A percentile compares a stretch with the other conserved stretches of the same genome.
These are phyloP conservation scores for Drosophila nebulosa DNA, from an alignment of 1,140 invertebrate genomes.

Conservation along the genomic window DNA sequence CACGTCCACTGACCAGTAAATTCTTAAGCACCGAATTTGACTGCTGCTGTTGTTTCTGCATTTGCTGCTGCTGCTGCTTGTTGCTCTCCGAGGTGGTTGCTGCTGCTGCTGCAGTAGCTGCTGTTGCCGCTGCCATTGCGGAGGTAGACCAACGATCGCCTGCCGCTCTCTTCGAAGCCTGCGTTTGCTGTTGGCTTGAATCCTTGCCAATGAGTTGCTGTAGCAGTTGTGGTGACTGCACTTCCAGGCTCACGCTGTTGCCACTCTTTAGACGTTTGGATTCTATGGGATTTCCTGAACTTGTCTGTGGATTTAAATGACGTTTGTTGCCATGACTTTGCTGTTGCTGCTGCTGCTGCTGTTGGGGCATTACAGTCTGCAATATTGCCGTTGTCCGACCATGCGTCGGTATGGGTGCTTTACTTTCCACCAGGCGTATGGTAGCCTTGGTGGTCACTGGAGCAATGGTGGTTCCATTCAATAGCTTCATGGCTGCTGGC, in stretches of 20 bases:
- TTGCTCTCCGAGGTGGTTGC: constrained; percentile 41
- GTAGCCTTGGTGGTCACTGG: constrained; percentile 55
- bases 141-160: constrained; percentile 50
- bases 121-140: constrained; percentile 16
- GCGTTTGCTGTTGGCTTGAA: constrained; percentile 30
- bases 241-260: constrained; percentile 36
- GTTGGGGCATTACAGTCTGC: constrained; percentile 33
- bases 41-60: constrained; percentile 59
- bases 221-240: constrained; percentile 64
- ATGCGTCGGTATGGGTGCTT: constrained; percentile 14
- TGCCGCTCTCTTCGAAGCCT: constrained; percentile 43
- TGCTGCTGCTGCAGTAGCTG: constrained; percentile 25
- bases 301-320: constrained; percentile 50
- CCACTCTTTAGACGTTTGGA: constrained; percentile 71
- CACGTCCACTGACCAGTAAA: constrained; percentile 94
- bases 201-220: constrained; percentile 66
- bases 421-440: constrained; percentile 61
- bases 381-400: constrained; percentile 35
- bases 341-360: constrained; percentile 42
- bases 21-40: constrained; percentile 90
- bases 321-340: constrained; percentile 67
- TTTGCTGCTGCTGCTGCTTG: constrained; percentile 53
- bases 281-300: constrained; percentile 43
- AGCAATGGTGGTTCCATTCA: constrained; percentile 47
- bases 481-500: constrained; percentile 52